A percentile compares a stretch with the other conserved stretches of the same genome.
Conservation (phyloP, 2,113 vertebrate species). For the Oostethus manadensis region DNA sequence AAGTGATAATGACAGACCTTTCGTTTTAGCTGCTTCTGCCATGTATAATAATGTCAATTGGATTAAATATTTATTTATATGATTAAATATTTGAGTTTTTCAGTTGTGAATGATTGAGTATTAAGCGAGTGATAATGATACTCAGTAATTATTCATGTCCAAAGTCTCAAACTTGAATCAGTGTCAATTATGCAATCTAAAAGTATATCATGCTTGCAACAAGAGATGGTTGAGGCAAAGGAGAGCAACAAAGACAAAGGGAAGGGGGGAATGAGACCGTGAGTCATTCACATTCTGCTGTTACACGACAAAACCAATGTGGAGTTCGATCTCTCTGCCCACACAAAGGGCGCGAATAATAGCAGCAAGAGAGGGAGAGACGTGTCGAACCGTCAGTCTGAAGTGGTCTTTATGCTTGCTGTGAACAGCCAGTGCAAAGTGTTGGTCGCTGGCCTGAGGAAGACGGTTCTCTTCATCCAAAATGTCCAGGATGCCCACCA, state of each 20-base stretch:
- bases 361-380: background rate
- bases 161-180: conserved; percentile 26
- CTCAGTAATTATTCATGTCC: background rate
- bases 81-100: too few species aligned
- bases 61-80: too few species aligned
- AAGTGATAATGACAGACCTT: too few species aligned
- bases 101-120: background rate
- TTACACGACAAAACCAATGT: conserved; percentile 18
- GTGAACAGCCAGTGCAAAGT: conserved; percentile 87
- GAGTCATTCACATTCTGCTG: conserved; percentile 21
- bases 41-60: too few species aligned
- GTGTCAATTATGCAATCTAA: conserved; percentile 36
- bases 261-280: conserved; percentile 14
- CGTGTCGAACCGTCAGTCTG: conserved; percentile 83
- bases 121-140: background rate
- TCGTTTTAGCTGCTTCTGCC: too few species aligned
- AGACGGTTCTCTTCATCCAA: conserved; percentile 98
- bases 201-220: conserved; percentile 47
- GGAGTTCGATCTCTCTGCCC: background rate
- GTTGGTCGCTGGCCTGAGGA: conserved; percentile 92
- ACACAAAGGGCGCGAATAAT: conserved; percentile 12
- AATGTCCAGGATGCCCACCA: conserved; percentile 92
- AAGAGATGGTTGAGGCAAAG: conserved; percentile 33
- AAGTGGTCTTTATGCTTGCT: conserved; percentile 97
- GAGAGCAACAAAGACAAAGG: conserved; percentile 25